A percentile compares a stretch with the other conserved stretches of the same genome.
Evolutionary conservation across 37 sponge, comb jelly and placozoan genomes (phyloP).

Genomic region (Halichondria panicea): DNA sequence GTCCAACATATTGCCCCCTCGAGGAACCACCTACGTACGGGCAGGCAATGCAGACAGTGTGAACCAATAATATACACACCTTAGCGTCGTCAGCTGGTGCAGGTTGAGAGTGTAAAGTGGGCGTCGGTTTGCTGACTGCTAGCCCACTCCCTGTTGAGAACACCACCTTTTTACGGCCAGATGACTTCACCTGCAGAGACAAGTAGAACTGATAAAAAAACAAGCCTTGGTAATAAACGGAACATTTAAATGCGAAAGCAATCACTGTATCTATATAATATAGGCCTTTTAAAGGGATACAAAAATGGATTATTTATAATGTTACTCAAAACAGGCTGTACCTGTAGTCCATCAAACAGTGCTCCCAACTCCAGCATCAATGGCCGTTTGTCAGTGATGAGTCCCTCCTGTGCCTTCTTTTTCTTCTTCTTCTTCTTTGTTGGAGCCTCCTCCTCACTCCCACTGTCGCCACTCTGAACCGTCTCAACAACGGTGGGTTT

Average conservation of each 20-base stretch:
- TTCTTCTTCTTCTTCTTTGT: conserved; percentile 21
- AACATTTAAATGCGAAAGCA: too few species aligned
- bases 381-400: background rate
- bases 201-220: too few species aligned
- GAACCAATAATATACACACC: background rate
- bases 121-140: too few species aligned
- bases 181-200: conserved; percentile 5
- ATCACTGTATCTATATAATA: too few species aligned
- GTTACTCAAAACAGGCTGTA: too few species aligned
- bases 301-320: too few species aligned
- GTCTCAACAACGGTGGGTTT: background rate
- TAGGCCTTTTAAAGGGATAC: too few species aligned
- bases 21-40: background rate
- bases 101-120: background rate
- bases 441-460: background rate
- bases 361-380: conserved; percentile 23
- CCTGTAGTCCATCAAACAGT: conserved; percentile 30
- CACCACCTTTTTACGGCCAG: conserved; percentile 17
- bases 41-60: background rate
- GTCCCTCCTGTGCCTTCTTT: background rate
- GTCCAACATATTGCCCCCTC: conserved; percentile 74
- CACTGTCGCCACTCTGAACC: background rate
- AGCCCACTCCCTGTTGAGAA: background rate
- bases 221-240: too few species aligned
- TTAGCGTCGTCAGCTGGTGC: background rate